Evolutionary conservation across 2,797 vertebrate genomes (phyloP), one percentile per base, ranked within the genome.

Genomic region (Sebastes goodei): DNA sequence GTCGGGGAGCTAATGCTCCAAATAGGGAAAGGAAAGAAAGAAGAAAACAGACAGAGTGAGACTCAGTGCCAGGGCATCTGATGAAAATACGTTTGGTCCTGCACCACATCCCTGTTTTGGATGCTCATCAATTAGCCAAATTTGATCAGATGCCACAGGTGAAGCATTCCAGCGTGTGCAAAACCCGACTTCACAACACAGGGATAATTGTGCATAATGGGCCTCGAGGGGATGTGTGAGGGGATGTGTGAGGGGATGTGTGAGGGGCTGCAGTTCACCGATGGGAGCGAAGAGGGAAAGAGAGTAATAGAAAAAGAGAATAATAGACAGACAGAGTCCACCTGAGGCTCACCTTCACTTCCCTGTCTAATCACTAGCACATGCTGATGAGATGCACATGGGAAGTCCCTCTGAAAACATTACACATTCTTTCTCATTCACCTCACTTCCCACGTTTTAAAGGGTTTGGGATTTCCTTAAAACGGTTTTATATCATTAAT

Each of bases 331-430:
- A 85, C 66, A 66, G 15, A 83, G 82, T 89, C 82, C 88, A 91
- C 86, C 89, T 93, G 85, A 90, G 83, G 86, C 85, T 94, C 91
- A 93, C 92, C 91, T 94, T 91, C 74, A 84, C 79, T 80, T 88
- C 88, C 82, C 53, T 66, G 71, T 88, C 80, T 90, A 94, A 95
- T 93, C 84, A 92, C 88, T 87, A 89, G 80, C 91, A 92, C 82
- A 91, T 94, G 92, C 89, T 80, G 80, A 91, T 85, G 82, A 85
- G 88, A 89, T 61, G 81, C 79, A 74, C 72, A 81, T 65, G 68
- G 66, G 78, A 83, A 80, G 74, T 68, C 33, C 69, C 71, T 79
- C 69, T 62, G 73, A 86, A 52, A 86, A 59, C 74, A 76, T 72
- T 15, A 75, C 81, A 88, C 83, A 80, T 82, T 84, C 67, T 82